These are phyloP conservation scores for Cottoperca gobio DNA, from an alignment of 2,797 vertebrate species.

Conservation along the genomic window DNA sequence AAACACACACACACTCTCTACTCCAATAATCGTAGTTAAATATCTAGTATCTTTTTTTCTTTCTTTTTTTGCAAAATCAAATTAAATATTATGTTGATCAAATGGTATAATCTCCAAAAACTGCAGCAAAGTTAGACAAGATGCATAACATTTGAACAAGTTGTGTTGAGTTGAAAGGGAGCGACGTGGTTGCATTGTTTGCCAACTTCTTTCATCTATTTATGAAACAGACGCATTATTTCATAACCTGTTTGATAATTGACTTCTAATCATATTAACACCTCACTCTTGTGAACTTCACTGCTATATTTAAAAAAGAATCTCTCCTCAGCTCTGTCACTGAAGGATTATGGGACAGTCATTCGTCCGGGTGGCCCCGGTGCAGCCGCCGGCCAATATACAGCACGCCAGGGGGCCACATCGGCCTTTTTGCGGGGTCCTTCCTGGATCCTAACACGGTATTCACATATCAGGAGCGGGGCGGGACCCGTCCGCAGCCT, in stretches of 20 bases:
- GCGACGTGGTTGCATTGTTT: neutral
- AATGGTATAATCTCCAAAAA: neutral
- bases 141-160: neutral
- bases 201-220: neutral
- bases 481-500: slow-evolving; percentile 73
- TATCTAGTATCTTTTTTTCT: neutral
- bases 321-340: neutral
- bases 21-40: neutral
- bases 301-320: no score
- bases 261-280: neutral
- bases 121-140: neutral
- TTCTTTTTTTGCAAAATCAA: neutral
- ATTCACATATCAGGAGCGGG: slow-evolving; percentile 76
- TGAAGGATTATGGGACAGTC: neutral
- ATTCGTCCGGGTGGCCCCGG: slow-evolving; percentile 60
- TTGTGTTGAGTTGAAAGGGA: neutral
- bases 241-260: neutral
- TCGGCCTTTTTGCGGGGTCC: slow-evolving; percentile 75
- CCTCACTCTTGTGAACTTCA: neutral
- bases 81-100: neutral
- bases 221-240: neutral
- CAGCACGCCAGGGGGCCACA: slow-evolving; percentile 88
- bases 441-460: slow-evolving; percentile 74
- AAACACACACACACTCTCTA: slow-evolving; percentile 15
- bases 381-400: slow-evolving; percentile 79